Conservation (phyloP, 2,113 vertebrate genomes). For the pig (Sus scrofa) region T2T-Sscrofa CM000824.6:131654001-131654500, state of each 20-base stretch:
- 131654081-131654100: background rate
- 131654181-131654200: background rate
- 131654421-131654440: background rate
- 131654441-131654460: background rate
- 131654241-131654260: background rate
- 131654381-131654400: conserved; percentile 13
- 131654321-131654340: background rate
- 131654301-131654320: background rate
- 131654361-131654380: background rate
- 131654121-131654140: background rate
- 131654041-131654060: background rate
- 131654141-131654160: background rate
- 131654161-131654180: background rate
- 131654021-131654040: background rate
- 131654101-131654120: background rate
- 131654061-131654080: background rate
- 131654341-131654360: background rate
- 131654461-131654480: conserved; percentile 36
- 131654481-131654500: background rate
- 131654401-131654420: background rate
- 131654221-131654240: background rate
- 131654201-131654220: background rate
- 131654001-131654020: background rate
- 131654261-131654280: background rate
- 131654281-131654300: background rate